These are phyloP conservation scores for Manis crassicaudata DNA, from an alignment of 2,797 vertebrate genomes.

Conservation along the genomic window DNA sequence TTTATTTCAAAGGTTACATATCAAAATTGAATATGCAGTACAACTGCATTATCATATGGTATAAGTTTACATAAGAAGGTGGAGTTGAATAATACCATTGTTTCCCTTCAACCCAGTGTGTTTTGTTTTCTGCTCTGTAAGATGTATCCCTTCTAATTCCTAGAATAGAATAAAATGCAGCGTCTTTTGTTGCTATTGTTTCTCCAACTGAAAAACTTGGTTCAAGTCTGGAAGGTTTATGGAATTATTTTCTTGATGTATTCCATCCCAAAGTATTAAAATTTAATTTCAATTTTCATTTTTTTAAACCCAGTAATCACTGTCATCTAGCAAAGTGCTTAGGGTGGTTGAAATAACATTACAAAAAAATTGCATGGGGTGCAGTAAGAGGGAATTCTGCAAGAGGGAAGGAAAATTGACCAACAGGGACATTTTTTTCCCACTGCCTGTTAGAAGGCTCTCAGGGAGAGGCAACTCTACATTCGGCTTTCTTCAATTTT, in stretches of 20 bases:
- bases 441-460: neutral
- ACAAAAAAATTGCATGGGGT: neutral
- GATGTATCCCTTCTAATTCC: conserved; percentile 64
- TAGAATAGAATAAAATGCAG: conserved; percentile 52
- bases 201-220: conserved; percentile 35
- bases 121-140: conserved; percentile 53
- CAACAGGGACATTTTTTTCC: neutral
- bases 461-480: neutral
- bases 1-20: conserved; percentile 91
- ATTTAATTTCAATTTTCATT: conserved; percentile 17
- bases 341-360: neutral
- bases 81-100: conserved; percentile 53
- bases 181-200: neutral
- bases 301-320: neutral
- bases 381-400: neutral
- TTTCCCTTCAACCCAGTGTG: conserved; percentile 68
- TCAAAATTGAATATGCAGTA: conserved; percentile 87
- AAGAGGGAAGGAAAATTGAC: conserved; percentile 1
- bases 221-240: neutral
- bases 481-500: conserved; percentile 47
- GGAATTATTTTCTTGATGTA: neutral
- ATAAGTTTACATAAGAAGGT: conserved; percentile 80
- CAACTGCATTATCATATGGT: conserved; percentile 84
- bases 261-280: neutral
- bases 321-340: neutral